phyloP scores from a whole-genome alignment of 2,888 invertebrate species.

The Plebejus melissa region DNA sequence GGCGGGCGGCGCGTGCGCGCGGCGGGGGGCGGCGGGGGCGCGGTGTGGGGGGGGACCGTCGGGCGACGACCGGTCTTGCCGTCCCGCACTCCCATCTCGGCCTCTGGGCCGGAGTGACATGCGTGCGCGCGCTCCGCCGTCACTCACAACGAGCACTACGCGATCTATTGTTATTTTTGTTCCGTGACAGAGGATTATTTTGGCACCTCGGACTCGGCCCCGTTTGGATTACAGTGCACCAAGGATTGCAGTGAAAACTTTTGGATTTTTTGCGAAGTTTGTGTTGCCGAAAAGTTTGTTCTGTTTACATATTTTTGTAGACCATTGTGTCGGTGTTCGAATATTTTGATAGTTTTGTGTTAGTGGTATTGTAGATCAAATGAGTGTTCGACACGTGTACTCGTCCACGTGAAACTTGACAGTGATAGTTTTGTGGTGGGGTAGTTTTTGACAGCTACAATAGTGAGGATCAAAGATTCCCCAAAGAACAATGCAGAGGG shows the following conservation, averaged over 20 bases:
- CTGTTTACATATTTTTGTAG: neutral
- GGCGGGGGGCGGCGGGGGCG: slow-evolving; percentile 42
- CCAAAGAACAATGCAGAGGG: slow-evolving; percentile 80
- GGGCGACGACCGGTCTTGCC: slow-evolving; percentile 46
- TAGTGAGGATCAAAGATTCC: slow-evolving; percentile 83
- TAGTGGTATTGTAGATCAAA: slow-evolving; percentile 17
- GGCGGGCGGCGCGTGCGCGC: too few relatives aligned
- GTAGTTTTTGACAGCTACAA: slow-evolving; percentile 72
- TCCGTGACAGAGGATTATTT: slow-evolving; percentile 44
- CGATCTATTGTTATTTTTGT: slow-evolving; percentile 64
- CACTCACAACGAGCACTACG: slow-evolving; percentile 57
- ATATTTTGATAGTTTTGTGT: slow-evolving; percentile 31
- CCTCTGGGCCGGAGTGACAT: slow-evolving; percentile 52
- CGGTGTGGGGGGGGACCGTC: slow-evolving; percentile 45
- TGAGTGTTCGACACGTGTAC: neutral
- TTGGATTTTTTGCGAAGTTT: slow-evolving; percentile 46
- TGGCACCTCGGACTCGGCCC: slow-evolving; percentile 42
- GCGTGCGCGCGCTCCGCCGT: slow-evolving; percentile 36
- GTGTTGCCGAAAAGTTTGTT: slow-evolving; percentile 34
- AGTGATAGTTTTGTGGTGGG: slow-evolving; percentile 31
- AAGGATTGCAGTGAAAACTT: slow-evolving; percentile 70
- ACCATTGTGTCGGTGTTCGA: slow-evolving; percentile 31
- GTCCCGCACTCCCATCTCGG: slow-evolving; percentile 65
- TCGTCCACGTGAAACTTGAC: slow-evolving; percentile 9
- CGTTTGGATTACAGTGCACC: slow-evolving; percentile 69